Conservation (phyloP, 2,113 vertebrate genomes). For the Lampris megalopsis region DNA sequence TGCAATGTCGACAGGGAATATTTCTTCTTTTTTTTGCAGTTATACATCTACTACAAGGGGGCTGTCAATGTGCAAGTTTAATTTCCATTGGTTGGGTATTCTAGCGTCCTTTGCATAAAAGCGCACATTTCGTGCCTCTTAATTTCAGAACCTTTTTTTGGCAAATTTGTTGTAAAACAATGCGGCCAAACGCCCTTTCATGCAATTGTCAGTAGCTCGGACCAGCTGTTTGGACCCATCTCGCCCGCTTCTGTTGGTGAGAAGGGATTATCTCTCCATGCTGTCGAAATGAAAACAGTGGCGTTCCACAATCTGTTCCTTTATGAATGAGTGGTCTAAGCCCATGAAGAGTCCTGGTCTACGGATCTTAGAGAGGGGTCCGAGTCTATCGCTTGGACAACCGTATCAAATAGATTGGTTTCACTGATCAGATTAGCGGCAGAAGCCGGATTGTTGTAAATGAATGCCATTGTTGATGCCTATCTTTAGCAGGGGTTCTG, state of each 20-base stretch:
- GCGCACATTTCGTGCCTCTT: not conserved
- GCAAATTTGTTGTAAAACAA: slow-evolving; percentile 7
- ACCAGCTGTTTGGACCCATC: slow-evolving; percentile 69
- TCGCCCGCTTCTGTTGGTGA: slow-evolving; percentile 44
- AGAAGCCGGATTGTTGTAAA: slow-evolving; percentile 59
- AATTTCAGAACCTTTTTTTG: not conserved
- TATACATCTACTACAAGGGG: not conserved
- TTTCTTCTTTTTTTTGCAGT: slow-evolving; percentile 10
- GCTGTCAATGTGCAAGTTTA: not conserved
- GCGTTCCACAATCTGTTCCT: slow-evolving; percentile 63
- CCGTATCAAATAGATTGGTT: slow-evolving; percentile 80
- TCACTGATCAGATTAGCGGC: slow-evolving; percentile 74
- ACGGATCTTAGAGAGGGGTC: slow-evolving; percentile 45
- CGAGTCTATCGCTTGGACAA: slow-evolving; percentile 65
- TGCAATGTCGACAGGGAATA: not conserved
- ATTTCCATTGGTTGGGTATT: not conserved
- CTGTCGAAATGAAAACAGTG: slow-evolving; percentile 55
- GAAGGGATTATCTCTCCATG: slow-evolving; percentile 65
- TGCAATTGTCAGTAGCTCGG: slow-evolving; percentile 52
- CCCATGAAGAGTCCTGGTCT: slow-evolving; percentile 46
- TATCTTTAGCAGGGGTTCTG: slow-evolving; percentile 42
- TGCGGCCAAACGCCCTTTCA: slow-evolving; percentile 6
- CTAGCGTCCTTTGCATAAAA: slow-evolving; percentile 4
- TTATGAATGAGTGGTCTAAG: slow-evolving; percentile 61
- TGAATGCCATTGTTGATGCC: slow-evolving; percentile 73